Evolutionary conservation across 2,888 invertebrate genomes (phyloP).

Genomic region (Rotaria macrura): DNA sequence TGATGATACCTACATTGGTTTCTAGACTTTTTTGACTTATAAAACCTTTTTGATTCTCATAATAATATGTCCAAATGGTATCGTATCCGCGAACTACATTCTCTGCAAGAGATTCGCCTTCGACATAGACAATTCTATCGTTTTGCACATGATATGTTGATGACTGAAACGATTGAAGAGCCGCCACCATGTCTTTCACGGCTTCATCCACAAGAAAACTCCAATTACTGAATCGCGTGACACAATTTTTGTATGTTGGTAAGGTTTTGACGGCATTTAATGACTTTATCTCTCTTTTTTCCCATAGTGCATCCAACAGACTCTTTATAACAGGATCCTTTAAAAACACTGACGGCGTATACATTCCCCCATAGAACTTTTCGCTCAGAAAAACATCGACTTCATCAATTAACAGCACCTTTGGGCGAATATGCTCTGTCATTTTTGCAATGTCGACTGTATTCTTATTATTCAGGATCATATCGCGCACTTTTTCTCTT

Average conservation of each 20-base stretch:
- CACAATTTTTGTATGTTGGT: no score
- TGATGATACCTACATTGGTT: neutral
- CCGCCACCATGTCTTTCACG: neutral
- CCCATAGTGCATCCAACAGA: no score
- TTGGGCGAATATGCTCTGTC: no score
- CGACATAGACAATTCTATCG: neutral
- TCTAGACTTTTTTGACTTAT: neutral
- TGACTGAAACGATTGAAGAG: neutral
- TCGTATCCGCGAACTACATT: neutral
- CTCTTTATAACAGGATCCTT: no score
- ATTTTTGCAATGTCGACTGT: no score
- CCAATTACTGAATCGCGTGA: no score
- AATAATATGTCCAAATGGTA: neutral
- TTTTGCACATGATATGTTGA: neutral
- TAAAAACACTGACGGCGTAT: no score
- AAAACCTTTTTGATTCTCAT: neutral
- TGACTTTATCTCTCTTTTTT: no score
- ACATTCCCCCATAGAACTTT: neutral
- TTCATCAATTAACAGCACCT: no score
- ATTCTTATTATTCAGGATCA: no score
- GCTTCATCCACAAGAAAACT: neutral
- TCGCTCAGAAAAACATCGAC: neutral
- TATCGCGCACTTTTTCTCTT: no score
- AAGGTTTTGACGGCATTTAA: no score
- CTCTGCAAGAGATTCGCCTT: neutral